A percentile compares a stretch with the other conserved stretches of the same genome.
phyloP scores from a whole-genome alignment of 2,888 invertebrate genomes.

The Marasmarcha lunaedactyla region DNA sequence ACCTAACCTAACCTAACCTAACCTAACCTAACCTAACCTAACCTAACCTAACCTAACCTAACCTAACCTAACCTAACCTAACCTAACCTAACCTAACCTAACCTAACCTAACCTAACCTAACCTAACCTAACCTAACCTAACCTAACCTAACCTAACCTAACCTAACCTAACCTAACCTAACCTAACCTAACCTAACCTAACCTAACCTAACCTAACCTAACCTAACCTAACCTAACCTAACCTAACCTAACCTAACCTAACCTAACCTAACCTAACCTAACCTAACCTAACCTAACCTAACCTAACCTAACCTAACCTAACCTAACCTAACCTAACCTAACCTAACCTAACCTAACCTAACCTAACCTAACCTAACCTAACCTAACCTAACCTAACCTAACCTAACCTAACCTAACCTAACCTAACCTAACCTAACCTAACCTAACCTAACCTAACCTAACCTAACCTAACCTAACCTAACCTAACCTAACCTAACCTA shows the following conservation, averaged over 20 bases:
- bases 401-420: slow-evolving; percentile 15
- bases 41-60: slow-evolving; percentile 11
- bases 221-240: slow-evolving; percentile 13
- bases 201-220: slow-evolving; percentile 12
- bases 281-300: slow-evolving; percentile 15
- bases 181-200: slow-evolving; percentile 13
- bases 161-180: slow-evolving; percentile 20
- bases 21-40: slow-evolving; percentile 13
- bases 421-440: slow-evolving; percentile 12
- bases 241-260: slow-evolving; percentile 16
- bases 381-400: slow-evolving; percentile 17
- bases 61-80: slow-evolving; percentile 12
- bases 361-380: slow-evolving; percentile 13
- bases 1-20: slow-evolving; percentile 13
- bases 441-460: slow-evolving; percentile 8
- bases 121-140: slow-evolving; percentile 12
- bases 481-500: slow-evolving; percentile 12
- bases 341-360: slow-evolving; percentile 10
- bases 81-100: slow-evolving; percentile 12
- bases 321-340: slow-evolving; percentile 13
- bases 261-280: slow-evolving; percentile 18
- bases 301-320: slow-evolving; percentile 11
- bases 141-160: slow-evolving; percentile 18
- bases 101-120: slow-evolving; percentile 12
- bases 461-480: slow-evolving; percentile 12